Conservation (phyloP, 1,140 invertebrate genomes). For the Conus betulinus region DNA sequence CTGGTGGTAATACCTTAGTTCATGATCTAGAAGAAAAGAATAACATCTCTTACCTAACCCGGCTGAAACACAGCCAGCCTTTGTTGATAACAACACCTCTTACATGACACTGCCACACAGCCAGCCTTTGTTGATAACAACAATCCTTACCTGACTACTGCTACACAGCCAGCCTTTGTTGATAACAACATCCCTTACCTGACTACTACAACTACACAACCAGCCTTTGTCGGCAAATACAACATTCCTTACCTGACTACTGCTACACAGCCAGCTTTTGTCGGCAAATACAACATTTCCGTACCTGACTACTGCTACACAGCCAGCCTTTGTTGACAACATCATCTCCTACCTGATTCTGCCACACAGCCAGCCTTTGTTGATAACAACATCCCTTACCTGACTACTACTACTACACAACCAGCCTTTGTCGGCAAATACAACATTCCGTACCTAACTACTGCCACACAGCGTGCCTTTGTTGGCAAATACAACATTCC, state of each 20-base stretch:
- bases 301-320: not conserved
- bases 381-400: not conserved
- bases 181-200: too few species aligned
- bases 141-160: not conserved
- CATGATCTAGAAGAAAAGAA: too few species aligned
- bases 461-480: constrained; percentile 7
- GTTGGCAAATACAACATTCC: not conserved
- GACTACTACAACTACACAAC: too few species aligned
- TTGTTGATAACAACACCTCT: constrained; percentile 1
- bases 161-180: too few species aligned
- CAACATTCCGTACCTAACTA: constrained; percentile 26
- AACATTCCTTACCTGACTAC: constrained; percentile 25
- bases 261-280: constrained; percentile 1
- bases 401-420: too few species aligned
- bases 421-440: too few species aligned
- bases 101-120: constrained; percentile 27
- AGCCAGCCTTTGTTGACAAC: too few species aligned
- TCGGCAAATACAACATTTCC: not conserved
- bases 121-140: constrained; percentile 4
- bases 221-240: too few species aligned
- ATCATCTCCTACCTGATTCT: constrained; percentile 22
- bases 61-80: not conserved
- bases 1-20: too few species aligned
- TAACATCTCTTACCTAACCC: constrained; percentile 25
- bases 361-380: constrained; percentile 9